Base-by-base conservation (phyloP, 2,888 invertebrate genomes). In the Stegophylla sp. region DNA sequence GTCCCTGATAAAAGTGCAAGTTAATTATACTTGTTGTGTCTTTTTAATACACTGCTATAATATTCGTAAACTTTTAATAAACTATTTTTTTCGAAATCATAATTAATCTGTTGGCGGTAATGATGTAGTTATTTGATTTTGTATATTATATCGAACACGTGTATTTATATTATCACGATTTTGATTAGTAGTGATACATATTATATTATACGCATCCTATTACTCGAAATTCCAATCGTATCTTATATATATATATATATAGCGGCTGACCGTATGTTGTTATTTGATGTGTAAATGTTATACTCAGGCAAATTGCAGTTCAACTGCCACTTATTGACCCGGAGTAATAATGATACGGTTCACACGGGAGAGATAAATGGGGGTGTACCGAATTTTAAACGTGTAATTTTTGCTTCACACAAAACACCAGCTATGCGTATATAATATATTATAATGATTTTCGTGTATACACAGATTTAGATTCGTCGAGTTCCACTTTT, bases 311-410 rank as follows among this genome's bases (percentile, higher is more conserved):
- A 76, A 66, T 64, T 66, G 26, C 23, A 26, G 53, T 53, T 23
- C n/a, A 51, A 66, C 41, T 51, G 64, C 75, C 75, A 66, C 75
- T 76, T 51, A 75, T 76, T 26, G 64, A 66, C 53, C 5, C 28
- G 13, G 7, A 43, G 1, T 76, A 53, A 53, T 76, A 53, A 53
- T 76, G 12, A 53, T 63, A 63, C 20, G 63, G 74, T 74, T 74
- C 48, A 63, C 48, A 45, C 20, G n/a, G 61, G 1, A 63, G 3
- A 20, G 45, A 66, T 26, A 17, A 15, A 51, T n/a, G 53, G 75
- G 53, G 75, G 41, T 63, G 63, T 48, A 63, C 63, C 64, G 43
- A 66, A 66, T 66, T 66, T 53, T 26, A 76, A 66, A 76, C 64
- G 51, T 76, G 43, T 76, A 66, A 76, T 76, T 74, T 74, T 63